phyloP scores from a whole-genome alignment of 2,888 invertebrate genomes.

The Melinaea menophilus region DNA sequence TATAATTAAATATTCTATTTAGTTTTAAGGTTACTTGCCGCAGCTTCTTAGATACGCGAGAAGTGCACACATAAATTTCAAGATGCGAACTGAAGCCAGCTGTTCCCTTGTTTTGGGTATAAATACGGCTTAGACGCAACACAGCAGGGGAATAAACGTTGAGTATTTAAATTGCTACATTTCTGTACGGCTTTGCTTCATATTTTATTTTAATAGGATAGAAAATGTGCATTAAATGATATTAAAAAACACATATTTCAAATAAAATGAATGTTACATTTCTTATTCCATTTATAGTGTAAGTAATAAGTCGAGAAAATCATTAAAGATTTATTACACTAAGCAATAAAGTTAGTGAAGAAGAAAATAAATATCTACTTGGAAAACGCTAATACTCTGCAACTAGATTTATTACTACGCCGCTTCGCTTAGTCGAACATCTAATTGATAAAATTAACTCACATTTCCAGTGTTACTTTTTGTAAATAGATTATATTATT shows the following conservation, averaged over 20 bases:
- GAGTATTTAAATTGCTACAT: conserved; percentile 60
- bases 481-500: conserved; percentile 16
- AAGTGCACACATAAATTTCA: conserved; percentile 65
- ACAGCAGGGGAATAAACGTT: conserved; percentile 48
- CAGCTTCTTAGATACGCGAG: conserved; percentile 50
- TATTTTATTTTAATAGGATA: conserved; percentile 16
- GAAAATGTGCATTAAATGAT: neutral
- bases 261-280: too few relatives aligned
- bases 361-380: conserved; percentile 29
- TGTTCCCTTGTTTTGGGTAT: conserved; percentile 71
- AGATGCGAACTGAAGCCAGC: conserved; percentile 69
- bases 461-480: conserved; percentile 17
- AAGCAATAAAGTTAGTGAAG: conserved; percentile 22
- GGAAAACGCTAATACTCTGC: conserved; percentile 23
- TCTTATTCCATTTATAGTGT: neutral
- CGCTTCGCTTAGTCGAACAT: conserved; percentile 39
- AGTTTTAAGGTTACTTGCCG: conserved; percentile 36
- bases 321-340: conserved; percentile 21
- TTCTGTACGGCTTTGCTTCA: conserved; percentile 17
- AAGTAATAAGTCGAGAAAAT: neutral
- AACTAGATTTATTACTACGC: conserved; percentile 53
- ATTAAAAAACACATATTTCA: neutral
- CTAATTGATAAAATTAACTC: conserved; percentile 43
- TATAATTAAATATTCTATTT: neutral
- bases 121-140: conserved; percentile 62